Evolutionary conservation across 2,888 invertebrate genomes (phyloP), one percentile per base, ranked within the genome.

Genomic region (Meiosimyza decipiens): DNA sequence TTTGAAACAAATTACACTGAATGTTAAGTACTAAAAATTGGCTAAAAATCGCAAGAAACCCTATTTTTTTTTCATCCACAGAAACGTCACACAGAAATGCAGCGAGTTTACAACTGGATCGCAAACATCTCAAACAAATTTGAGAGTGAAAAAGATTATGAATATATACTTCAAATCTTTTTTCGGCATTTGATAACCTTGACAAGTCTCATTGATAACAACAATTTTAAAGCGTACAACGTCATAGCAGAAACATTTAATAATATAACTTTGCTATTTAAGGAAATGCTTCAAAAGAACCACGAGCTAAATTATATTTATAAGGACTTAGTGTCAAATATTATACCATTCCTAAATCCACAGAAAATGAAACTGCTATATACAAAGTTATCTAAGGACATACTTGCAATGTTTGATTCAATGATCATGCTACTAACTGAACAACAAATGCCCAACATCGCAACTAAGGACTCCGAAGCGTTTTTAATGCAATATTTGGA

Each of bases 401-500:
- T 40, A 40, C 40, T 9, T 40, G 15, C 52, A 33, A 74, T 78
- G 75, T 77, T 76, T 57, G 59, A 64, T 3, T 54, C 75, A 9
- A 62, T 78, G 11, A 77, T 77, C 57, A 47, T n/a, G 9, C 57
- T 78, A 2, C 65, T 71, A 12, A 54, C 71, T 6, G 50, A 62
- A 12, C 69, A 73, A 60, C 67, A 50, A 7, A 52, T 74, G 7
- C 47, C 73, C 5, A 54, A 52, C 47, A 49, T 49, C 1, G 4
- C 55, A 3, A 69, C 59, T 1, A 71, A 72, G 0, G 76, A 80
- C 12, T 40, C 79, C 15, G 71, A 50, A 1, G 47, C 60, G 5
- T 75, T 79, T 12, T 79, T 80, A 49, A 69, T 77, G 0, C 78
- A 79, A 15, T 78, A 82, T 51, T 70, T 84, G 6, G 78, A 79